Percentiles rank a stretch among this genome's conserved stretches.
phyloP scores from a whole-genome alignment of 35 echinoderm and acorn worm genomes.

The Chiridota heheva region DNA sequence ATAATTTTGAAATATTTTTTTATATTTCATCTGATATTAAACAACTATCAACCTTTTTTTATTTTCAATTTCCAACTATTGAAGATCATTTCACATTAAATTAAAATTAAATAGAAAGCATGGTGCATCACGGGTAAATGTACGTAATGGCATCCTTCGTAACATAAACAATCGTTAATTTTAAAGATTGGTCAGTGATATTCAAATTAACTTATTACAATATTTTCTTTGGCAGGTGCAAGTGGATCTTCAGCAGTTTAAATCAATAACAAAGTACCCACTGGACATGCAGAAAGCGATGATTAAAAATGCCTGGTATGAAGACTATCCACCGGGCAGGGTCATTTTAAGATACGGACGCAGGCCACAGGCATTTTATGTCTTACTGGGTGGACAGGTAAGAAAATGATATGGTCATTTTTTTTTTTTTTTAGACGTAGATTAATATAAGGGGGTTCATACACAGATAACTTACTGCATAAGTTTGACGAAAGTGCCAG shows the following conservation, averaged over 20 bases:
- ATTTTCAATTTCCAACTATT: too few species aligned
- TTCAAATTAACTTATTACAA: neutral
- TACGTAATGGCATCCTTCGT: neutral
- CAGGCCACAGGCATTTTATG: constrained; percentile 78
- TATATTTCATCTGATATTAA: too few species aligned
- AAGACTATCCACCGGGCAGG: constrained; percentile 55
- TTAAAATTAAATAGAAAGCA: too few species aligned
- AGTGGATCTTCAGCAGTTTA: constrained; percentile 83
- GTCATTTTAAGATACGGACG: constrained; percentile 76
- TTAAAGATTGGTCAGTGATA: neutral
- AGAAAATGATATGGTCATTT: neutral
- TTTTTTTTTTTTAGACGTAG: too few species aligned
- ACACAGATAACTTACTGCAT: too few species aligned
- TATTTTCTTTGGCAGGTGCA: constrained; percentile 62
- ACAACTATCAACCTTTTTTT: too few species aligned
- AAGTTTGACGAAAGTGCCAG: too few species aligned
- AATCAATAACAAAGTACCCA: constrained; percentile 73
- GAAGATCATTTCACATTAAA: too few species aligned
- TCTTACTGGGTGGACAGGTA: constrained; percentile 80
- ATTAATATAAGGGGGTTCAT: too few species aligned
- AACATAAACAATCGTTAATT: neutral
- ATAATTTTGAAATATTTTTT: too few species aligned
- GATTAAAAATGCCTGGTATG: constrained; percentile 62
- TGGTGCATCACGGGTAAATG: neutral
- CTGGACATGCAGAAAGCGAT: constrained; percentile 77